Base-by-base conservation (phyloP, 2,113 vertebrate genomes). In the Cebidichthys violaceus region DNA sequence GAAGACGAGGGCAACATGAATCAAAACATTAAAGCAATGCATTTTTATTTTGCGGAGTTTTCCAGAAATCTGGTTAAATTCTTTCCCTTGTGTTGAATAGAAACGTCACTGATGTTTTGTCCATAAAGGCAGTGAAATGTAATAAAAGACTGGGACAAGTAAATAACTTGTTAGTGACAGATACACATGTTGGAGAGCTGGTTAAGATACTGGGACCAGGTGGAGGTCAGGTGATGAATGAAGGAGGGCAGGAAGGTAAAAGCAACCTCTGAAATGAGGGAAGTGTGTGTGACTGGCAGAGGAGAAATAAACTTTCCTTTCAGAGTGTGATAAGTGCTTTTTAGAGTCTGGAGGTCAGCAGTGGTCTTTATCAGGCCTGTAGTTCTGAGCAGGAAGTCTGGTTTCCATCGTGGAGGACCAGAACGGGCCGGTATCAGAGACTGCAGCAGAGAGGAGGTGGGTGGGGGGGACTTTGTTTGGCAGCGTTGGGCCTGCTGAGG, bases 301-400 rank as follows among this genome's bases (percentile, higher is more conserved):
- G 10, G 57, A 27, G 50, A 20, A 59, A 31, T 18, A 37, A 79
- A 55, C 4, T 20, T 55, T 66, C 69, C 50, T 70, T 0, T 64
- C 33, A 68, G 13, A 11, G 27, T n/a, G 61, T 17, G 43, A 77
- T 71, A 70, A 68, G 66, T 67, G 69, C 20, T 85, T 89, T 87
- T 90, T 27, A 88, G 79, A 74, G 85, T 68, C 72, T 77, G 82
- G 61, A 79, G 88, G 69, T 81, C 77, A 71, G 79, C 70, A 17
- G 57, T 57, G 50, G 54, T 61, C 76, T 77, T 72, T 85, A 92
- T 92, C 91, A 66, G 78, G 54, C 57, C 75, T 43, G 52, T 41
- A 27, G 70, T 62, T 74, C 79, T 47, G 13, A 60, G 6, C 86
- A 90, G 91, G 88, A 92, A 84, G 87, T 83, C 88, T 92, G 88